Evolutionary conservation across 2,888 invertebrate species (phyloP).

Genomic region (Cephus sareptanus): DNA sequence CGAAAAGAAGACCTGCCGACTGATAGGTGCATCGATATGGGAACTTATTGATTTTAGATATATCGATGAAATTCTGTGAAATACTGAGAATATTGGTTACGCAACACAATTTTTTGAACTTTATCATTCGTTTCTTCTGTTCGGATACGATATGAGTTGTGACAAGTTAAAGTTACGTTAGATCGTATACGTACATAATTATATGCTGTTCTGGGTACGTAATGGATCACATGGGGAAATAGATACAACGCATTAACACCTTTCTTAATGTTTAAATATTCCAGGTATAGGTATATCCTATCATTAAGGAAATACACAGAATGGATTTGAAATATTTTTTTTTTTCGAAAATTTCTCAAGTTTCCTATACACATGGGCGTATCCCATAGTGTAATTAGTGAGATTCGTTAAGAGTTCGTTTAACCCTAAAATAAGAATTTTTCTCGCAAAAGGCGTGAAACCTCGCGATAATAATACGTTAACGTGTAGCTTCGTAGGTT

Average conservation of each 20-base stretch:
- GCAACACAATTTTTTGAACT: slow-evolving; percentile 3
- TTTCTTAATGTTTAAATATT: neutral
- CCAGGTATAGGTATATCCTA: slow-evolving; percentile 2
- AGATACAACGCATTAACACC: slow-evolving; percentile 8
- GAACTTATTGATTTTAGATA: slow-evolving; percentile 51
- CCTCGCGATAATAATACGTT: slow-evolving; percentile 16
- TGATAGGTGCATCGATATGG: slow-evolving; percentile 15
- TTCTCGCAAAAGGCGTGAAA: slow-evolving; percentile 25
- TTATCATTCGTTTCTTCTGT: neutral
- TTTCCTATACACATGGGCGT: slow-evolving; percentile 9
- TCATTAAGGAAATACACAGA: slow-evolving; percentile 13
- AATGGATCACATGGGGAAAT: neutral
- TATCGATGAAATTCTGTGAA: slow-evolving; percentile 16
- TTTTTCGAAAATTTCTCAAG: neutral
- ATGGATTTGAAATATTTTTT: neutral
- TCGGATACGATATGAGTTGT: neutral
- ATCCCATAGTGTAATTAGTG: neutral
- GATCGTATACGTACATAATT: neutral
- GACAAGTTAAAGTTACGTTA: neutral
- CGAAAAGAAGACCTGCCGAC: neutral
- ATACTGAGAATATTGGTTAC: slow-evolving; percentile 24
- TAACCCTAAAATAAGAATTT: slow-evolving; percentile 14
- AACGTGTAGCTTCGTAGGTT: neutral
- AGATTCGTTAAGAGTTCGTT: slow-evolving; percentile 10
- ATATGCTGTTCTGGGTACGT: neutral